Percentiles rank a stretch among this genome's conserved stretches.
Conservation (phyloP, 2,113 vertebrate genomes). For the Electrona antarctica region DNA sequence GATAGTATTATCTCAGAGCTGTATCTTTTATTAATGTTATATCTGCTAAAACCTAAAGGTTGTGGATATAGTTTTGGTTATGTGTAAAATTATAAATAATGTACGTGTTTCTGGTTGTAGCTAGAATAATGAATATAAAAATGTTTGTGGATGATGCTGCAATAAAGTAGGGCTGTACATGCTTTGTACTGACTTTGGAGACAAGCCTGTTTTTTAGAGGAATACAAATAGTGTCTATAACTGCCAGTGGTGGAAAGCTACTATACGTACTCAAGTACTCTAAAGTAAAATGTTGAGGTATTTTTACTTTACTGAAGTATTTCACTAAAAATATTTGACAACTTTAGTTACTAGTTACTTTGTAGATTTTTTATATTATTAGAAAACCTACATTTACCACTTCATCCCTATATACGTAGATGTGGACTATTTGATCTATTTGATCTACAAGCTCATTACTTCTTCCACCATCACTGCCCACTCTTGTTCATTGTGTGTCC, state of each 20-base stretch:
- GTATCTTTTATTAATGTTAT: slow-evolving; percentile 45
- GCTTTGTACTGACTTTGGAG: slow-evolving; percentile 47
- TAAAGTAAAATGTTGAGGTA: no score
- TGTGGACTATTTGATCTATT: no score
- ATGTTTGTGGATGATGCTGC: slow-evolving; percentile 46
- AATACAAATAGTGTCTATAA: slow-evolving; percentile 67
- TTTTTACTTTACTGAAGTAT: no score
- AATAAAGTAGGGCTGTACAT: slow-evolving; percentile 21
- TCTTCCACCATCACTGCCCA: slow-evolving; percentile 37
- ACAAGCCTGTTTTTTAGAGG: slow-evolving; percentile 47
- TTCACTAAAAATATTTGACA: no score
- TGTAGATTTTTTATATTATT: no score
- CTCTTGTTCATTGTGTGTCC: slow-evolving; percentile 45
- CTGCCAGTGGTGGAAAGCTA: no score
- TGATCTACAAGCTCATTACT: no score
- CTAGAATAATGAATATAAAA: slow-evolving; percentile 39
- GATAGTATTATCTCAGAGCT: slow-evolving; percentile 25
- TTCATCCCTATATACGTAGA: no score
- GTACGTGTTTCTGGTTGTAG: slow-evolving; percentile 39
- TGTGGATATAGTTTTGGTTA: slow-evolving; percentile 27
- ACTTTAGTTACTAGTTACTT: no score
- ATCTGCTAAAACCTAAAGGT: background rate
- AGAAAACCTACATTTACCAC: no score
- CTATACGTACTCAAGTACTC: no score
- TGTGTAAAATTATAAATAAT: slow-evolving; percentile 49